Conservation (phyloP, 2,113 vertebrate species). For the Brachypodius melanocephalos region DNA sequence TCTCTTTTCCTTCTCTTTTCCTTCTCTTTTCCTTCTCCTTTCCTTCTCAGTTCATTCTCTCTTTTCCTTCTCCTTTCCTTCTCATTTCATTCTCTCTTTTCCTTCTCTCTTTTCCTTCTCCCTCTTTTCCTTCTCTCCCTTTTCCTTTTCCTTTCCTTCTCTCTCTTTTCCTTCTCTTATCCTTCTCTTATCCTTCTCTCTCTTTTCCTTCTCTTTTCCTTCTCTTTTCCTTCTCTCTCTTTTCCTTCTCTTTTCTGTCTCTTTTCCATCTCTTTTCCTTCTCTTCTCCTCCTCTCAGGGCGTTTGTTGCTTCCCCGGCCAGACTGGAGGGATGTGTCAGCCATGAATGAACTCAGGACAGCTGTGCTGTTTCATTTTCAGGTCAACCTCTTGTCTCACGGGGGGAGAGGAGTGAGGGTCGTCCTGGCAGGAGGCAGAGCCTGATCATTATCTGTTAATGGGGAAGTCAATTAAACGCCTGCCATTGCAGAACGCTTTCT, state of each 20-base stretch:
- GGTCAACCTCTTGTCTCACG: not conserved
- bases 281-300: not conserved
- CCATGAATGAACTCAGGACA: not conserved
- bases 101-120: not conserved
- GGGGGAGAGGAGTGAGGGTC: not conserved
- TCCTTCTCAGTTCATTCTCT: not conserved
- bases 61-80: not conserved
- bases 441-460: slow-evolving; percentile 60
- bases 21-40: not conserved
- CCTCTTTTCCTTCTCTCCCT: not conserved
- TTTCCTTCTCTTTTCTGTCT: not conserved
- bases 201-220: not conserved
- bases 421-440: slow-evolving; percentile 8
- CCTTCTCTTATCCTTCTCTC: too few relatives aligned
- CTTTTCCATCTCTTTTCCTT: not conserved
- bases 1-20: not conserved
- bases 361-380: not conserved
- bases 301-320: not conserved
- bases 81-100: not conserved
- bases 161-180: too few relatives aligned
- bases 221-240: not conserved
- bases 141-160: not conserved
- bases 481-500: slow-evolving; percentile 58
- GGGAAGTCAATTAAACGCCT: slow-evolving; percentile 65
- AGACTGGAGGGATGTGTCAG: not conserved